These are phyloP conservation scores for Gymnoscopelus microlampas DNA, from an alignment of 2,797 vertebrate species.

Conservation along the genomic window DNA sequence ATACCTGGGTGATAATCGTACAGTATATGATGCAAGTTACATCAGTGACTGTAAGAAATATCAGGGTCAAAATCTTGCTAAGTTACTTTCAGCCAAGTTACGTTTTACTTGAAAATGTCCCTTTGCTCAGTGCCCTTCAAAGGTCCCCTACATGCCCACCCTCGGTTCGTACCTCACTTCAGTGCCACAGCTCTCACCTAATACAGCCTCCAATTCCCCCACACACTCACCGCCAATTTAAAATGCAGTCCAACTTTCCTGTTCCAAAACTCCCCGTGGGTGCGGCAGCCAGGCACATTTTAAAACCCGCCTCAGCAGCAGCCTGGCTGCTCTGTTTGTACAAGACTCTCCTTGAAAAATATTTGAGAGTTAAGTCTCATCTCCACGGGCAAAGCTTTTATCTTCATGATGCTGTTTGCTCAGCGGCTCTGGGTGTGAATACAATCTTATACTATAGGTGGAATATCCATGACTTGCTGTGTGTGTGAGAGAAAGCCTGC, in stretches of 20 bases:
- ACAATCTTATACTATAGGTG: slow-evolving; percentile 13
- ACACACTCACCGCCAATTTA: neutral
- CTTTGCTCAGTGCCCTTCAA: no score
- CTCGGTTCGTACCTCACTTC: no score
- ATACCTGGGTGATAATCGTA: no score
- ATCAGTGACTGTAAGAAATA: no score
- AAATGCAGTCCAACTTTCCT: neutral
- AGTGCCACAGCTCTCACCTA: neutral
- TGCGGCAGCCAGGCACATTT: neutral
- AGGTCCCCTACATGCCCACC: no score
- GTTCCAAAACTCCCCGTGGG: neutral
- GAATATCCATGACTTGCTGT: slow-evolving; percentile 21
- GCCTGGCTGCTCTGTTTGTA: slow-evolving; percentile 36
- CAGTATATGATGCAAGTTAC: no score
- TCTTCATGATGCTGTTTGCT: slow-evolving; percentile 37
- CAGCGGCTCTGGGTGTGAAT: slow-evolving; percentile 34
- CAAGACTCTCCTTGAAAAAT: slow-evolving; percentile 47
- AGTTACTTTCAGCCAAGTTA: no score
- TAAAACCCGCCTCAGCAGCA: neutral
- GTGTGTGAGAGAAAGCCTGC: neutral
- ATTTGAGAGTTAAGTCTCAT: slow-evolving; percentile 51
- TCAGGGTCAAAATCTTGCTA: no score
- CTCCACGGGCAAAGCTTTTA: slow-evolving; percentile 33
- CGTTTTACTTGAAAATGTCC: no score
- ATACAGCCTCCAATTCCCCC: neutral